phyloP scores from a whole-genome alignment of 1,140 invertebrate genomes.

The Drosophila repleta region DNA sequence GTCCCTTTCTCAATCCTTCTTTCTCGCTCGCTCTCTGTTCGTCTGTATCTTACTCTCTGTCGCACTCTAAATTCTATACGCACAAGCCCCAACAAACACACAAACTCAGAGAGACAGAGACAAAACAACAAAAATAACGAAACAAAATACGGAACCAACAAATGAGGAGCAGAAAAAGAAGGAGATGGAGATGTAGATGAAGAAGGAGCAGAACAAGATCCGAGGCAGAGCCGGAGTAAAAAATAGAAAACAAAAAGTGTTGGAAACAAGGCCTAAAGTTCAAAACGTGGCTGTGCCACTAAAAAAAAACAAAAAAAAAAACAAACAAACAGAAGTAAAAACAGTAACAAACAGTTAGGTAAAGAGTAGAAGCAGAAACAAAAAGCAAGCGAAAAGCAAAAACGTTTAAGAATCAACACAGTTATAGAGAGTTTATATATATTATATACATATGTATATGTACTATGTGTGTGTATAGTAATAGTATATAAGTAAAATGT shows the following conservation, averaged over 20 bases:
- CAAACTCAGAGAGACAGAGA: constrained; percentile 7
- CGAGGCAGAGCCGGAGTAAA: constrained; percentile 7
- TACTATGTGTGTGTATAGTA: constrained; percentile 4
- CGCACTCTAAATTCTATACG: constrained; percentile 10
- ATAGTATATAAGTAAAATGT: constrained; percentile 12
- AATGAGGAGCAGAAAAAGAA: too few relatives aligned
- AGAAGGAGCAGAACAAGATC: too few relatives aligned
- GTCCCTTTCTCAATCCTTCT: not conserved
- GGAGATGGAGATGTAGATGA: too few relatives aligned
- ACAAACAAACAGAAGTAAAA: constrained; percentile 25
- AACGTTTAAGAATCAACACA: constrained; percentile 30
- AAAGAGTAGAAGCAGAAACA: not conserved
- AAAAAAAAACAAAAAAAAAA: constrained; percentile 36
- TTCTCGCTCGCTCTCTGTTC: constrained; percentile 9
- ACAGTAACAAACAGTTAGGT: constrained; percentile 10
- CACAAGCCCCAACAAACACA: constrained; percentile 13
- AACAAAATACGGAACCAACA: constrained; percentile 26
- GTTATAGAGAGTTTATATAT: constrained; percentile 26
- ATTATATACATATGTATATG: not conserved
- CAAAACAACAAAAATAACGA: constrained; percentile 15
- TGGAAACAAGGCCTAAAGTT: constrained; percentile 69
- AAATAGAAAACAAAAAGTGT: constrained; percentile 7
- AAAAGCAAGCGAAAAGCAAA: constrained; percentile 17
- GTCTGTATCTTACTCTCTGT: constrained; percentile 23
- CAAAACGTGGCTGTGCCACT: constrained; percentile 79